These are phyloP conservation scores for Tetranychus piercei DNA, from an alignment of 2,888 invertebrate genomes.

Conservation along the genomic window DNA sequence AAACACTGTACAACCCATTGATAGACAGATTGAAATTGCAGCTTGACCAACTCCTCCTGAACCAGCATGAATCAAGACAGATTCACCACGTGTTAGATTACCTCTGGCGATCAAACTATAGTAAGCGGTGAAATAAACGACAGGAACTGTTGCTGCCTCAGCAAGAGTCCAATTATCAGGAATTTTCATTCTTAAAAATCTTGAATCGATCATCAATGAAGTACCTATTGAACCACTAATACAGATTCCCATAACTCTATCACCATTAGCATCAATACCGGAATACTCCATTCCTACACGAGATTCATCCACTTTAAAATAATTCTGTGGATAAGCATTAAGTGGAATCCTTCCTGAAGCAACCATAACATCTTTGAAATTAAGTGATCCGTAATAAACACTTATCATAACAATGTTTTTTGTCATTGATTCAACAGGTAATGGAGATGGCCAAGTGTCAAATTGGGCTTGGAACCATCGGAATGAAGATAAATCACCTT, in stretches of 20 bases:
- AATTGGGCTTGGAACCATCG: conserved; percentile 59
- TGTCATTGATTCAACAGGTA: conserved; percentile 41
- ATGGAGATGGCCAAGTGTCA: conserved; percentile 39
- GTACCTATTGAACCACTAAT: conserved; percentile 36
- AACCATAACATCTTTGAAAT: conserved; percentile 94
- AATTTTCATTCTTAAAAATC: conserved; percentile 44
- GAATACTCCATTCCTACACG: conserved; percentile 26
- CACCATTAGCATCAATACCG: conserved; percentile 30
- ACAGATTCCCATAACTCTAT: conserved; percentile 32
- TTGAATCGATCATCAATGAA: conserved; percentile 32
- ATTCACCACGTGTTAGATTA: conserved; percentile 31
- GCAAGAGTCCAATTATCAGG: conserved; percentile 33
- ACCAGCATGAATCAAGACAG: conserved; percentile 35
- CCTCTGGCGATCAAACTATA: conserved; percentile 38
- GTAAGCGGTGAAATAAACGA: conserved; percentile 37
- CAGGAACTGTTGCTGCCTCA: conserved; percentile 35
- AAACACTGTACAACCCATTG: conserved; percentile 34
- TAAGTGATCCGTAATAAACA: conserved; percentile 44
- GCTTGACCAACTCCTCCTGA: conserved; percentile 39
- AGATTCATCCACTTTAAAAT: conserved; percentile 42
- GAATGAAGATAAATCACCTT: conserved; percentile 38
- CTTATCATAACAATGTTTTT: conserved; percentile 47
- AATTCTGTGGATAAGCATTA: conserved; percentile 69
- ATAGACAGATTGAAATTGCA: conserved; percentile 38
- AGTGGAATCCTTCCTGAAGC: conserved; percentile 90